Evolutionary conservation across 2,797 vertebrate species (phyloP).

Genomic region (Phoeniculus purpureus): DNA sequence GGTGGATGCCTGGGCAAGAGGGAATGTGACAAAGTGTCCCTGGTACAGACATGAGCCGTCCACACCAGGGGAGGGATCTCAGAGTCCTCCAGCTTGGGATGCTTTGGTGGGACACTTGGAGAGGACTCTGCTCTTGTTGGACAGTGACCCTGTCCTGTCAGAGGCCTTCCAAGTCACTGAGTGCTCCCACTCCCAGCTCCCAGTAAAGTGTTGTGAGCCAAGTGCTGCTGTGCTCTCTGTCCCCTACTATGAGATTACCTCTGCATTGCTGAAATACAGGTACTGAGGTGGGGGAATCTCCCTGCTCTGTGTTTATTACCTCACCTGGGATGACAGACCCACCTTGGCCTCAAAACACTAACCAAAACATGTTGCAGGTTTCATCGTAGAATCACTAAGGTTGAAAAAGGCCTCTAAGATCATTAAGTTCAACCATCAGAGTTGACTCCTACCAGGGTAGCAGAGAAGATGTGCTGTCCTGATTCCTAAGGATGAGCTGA

Average conservation of each 20-base stretch:
- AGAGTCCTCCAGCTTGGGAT: not conserved
- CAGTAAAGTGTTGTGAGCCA: not conserved
- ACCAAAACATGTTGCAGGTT: not conserved
- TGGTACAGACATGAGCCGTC: not conserved
- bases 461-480: not conserved
- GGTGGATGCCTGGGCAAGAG: not conserved
- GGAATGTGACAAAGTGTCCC: not conserved
- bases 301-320: not conserved
- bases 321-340: fast-evolving
- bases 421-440: too few species aligned
- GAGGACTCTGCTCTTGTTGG: fast-evolving
- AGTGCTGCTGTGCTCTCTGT: not conserved
- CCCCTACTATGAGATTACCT: not conserved
- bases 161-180: not conserved
- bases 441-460: not conserved
- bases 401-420: too few species aligned
- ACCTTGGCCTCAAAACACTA: not conserved
- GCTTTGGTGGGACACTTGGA: fast-evolving
- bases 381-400: too few species aligned
- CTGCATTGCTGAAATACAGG: fast-evolving
- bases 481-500: not conserved
- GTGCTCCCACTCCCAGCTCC: not conserved
- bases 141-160: not conserved
- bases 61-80: too few species aligned
- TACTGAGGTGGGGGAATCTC: not conserved